Base-by-base conservation (phyloP, 2,797 vertebrate genomes). In the Liparis tanakae region DNA sequence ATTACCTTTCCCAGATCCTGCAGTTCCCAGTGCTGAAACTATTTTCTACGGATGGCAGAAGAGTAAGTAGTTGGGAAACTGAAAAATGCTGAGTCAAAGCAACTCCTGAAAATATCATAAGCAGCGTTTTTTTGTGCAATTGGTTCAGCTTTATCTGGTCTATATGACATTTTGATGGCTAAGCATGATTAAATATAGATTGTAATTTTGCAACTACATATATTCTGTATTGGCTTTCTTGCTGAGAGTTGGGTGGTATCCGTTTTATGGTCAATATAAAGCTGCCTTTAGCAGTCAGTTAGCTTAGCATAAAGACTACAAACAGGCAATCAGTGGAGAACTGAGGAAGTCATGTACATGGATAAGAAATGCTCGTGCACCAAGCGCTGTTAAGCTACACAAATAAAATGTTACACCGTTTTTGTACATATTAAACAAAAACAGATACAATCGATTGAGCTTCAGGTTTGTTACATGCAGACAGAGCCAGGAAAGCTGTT, bases 1-100 rank as follows among this genome's bases (percentile, higher is more conserved):
- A 96, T 89, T 94, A 96, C 79, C 92, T 99, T 59, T 96, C 96
- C 0, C 95, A 96, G 72, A 85, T 95, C 68, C 92, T 99, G 93
- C 94, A 95, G 83, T 96, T 95, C 81, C 95, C 95, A 8, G 97
- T 99, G 6, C 76, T 91, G 54, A 99, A 97, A 85, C 92, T 99
- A 1, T 99, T 96, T 64, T 93, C 95, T 14, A 91, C 91, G 0
- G 96, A 98, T 46, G 97, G 98, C 68, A 95, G 95, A 92, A 95
- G 95, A 93, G 98, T 99, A 87, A 96, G 96, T 91, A 56, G 22
- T 67, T 25, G n/a, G 1, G 18, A 61, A 53, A 71, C 1, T 59
- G 5, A 68, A 75, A 76, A 51, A 6, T 53, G 36, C 13, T 22
- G 13, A 60, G 25, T 57, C 8, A 48, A 48, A 17, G 13, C 10